A percentile compares a stretch with the other conserved stretches of the same genome.
phyloP scores from a whole-genome alignment of 2,888 invertebrate species.

The Cheilosia grossa region DNA sequence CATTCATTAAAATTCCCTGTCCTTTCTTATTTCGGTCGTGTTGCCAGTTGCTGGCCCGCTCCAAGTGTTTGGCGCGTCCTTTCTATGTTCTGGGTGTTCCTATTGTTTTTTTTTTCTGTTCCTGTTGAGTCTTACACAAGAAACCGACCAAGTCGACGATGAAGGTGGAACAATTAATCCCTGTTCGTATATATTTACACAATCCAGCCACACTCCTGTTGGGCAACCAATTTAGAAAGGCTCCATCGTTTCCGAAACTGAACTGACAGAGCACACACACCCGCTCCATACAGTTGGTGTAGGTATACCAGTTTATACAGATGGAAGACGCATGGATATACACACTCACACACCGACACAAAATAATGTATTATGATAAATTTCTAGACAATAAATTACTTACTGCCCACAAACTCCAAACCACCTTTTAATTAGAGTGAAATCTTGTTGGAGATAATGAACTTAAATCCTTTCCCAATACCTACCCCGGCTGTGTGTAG shows the following conservation, averaged over 20 bases:
- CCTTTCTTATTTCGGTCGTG: slow-evolving; percentile 41
- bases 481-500: slow-evolving; percentile 8
- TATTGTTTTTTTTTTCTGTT: slow-evolving; percentile 14
- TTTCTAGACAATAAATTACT: slow-evolving; percentile 77
- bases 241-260: slow-evolving; percentile 63
- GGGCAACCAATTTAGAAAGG: slow-evolving; percentile 68
- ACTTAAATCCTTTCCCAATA: slow-evolving; percentile 76
- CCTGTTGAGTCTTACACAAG: slow-evolving; percentile 24
- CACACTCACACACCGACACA: slow-evolving; percentile 15
- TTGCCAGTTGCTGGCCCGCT: background rate
- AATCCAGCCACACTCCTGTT: slow-evolving; percentile 37
- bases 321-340: slow-evolving; percentile 24
- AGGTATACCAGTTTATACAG: background rate
- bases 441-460: slow-evolving; percentile 77
- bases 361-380: slow-evolving; percentile 76
- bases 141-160: slow-evolving; percentile 54
- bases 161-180: slow-evolving; percentile 74
- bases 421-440: slow-evolving; percentile 78
- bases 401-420: slow-evolving; percentile 77
- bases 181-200: slow-evolving; percentile 70
- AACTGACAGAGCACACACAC: slow-evolving; percentile 52
- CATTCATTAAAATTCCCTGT: slow-evolving; percentile 66
- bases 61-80: background rate
- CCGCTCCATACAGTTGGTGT: background rate
- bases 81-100: slow-evolving; percentile 2